Evolutionary conservation across 2,113 vertebrate species (phyloP).

Genomic region (Pseudopodoces humilis): DNA sequence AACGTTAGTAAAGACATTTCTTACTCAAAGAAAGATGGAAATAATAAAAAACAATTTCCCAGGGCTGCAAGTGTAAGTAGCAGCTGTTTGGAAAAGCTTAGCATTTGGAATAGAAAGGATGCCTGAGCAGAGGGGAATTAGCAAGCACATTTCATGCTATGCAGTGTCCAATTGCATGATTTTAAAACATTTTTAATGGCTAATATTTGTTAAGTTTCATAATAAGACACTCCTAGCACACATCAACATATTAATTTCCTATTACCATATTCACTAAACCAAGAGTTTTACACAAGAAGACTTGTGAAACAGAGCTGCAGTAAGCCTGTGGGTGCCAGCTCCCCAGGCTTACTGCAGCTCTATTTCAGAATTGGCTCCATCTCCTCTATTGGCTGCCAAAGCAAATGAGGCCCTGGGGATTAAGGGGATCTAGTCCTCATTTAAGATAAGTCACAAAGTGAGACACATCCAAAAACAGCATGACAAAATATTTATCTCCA

Average conservation of each 20-base stretch:
- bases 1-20: neutral
- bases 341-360: neutral
- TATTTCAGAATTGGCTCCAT: neutral
- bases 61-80: neutral
- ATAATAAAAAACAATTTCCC: neutral
- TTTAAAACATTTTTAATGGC: accelerated
- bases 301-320: neutral
- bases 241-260: neutral
- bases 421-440: neutral
- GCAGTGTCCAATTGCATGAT: neutral
- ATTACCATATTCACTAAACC: neutral
- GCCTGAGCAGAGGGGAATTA: neutral
- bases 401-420: neutral
- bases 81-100: neutral
- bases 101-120: neutral
- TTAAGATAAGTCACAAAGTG: neutral
- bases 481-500: neutral
- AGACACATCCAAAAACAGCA: neutral
- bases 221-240: neutral
- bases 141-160: neutral
- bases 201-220: neutral
- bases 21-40: neutral
- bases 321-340: neutral
- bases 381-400: neutral
- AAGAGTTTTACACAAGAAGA: neutral